Base-by-base conservation (phyloP, 1,140 invertebrate genomes). In the Penaeus indicus region DNA sequence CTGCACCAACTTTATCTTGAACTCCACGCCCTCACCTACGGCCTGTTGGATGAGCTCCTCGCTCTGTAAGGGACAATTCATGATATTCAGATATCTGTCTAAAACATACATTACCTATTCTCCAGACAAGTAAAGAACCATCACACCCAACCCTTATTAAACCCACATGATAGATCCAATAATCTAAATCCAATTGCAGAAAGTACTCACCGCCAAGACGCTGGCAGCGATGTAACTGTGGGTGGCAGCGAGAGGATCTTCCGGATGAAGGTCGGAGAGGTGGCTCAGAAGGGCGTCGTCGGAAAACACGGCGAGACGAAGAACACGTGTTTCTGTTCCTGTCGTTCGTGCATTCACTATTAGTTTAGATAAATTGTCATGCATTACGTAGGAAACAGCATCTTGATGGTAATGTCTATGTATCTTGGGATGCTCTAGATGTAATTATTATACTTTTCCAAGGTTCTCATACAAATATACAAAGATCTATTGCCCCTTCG, bases 1-100 rank as follows among this genome's bases (percentile, higher is more conserved):
- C 60, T 84, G 81, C 38, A 88, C 87, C 72, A 88, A 25, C 72
- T 64, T n/a, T 27, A 88, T 22, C 72, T 67, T 8, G 38, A 88
- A 21, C 69, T 38, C 21, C 16, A 47, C 13, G 32, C 61, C 61
- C 11, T 19, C 8, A 19, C 61, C 61, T 25, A 61, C 27, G 10
- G 47, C 86, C 22, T 88, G 69, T 18, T 84, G 69, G 16, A 88
- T 22, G 13, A 88, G 13, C 21, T 78, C 38, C 87, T 88, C 87
- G 3, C 78, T 62, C 87, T 88, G 72, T 25, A 16, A 25, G n/a
- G 25, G 42, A 75, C 16, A 75, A 27, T 27, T 32, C 27, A 32
- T 75, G 1, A 38, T 32, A 75, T 7, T 75, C n/a, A 75, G n/a
- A 38, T 27, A 22, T n/a, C 38, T 42, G 38, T 32, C 25, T 32